A percentile compares a stretch with the other conserved stretches of the same genome.
Evolutionary conservation across 2,797 vertebrate genomes (phyloP).

Genomic region (Pseudopleuronectes americanus): DNA sequence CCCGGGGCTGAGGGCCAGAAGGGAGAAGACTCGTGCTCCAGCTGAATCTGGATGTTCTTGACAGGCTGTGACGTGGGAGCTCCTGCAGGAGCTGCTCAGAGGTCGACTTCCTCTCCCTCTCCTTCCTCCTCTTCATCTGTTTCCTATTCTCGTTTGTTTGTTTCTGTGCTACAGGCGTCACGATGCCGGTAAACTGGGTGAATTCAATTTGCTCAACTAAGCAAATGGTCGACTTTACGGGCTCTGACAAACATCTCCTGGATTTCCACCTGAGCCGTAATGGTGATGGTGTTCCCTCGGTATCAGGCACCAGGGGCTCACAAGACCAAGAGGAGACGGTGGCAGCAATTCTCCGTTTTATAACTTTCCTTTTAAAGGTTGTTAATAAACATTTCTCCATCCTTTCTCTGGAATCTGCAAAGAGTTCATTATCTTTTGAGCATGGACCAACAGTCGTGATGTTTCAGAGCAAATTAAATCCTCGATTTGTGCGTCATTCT

Average conservation of each 20-base stretch:
- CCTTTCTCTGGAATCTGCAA: conserved; percentile 21
- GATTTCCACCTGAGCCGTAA: conserved; percentile 46
- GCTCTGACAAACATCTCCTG: conserved; percentile 44
- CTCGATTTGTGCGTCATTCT: no score
- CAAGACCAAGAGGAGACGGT: conserved; percentile 20
- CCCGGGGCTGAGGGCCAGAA: no score
- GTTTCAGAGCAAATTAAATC: no score
- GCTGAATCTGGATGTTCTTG: no score
- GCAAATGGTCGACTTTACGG: conserved; percentile 44
- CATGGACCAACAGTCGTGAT: no score
- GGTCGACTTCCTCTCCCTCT: no score
- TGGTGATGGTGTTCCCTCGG: conserved; percentile 30
- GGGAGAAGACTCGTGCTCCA: no score
- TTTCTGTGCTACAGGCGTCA: conserved; percentile 20
- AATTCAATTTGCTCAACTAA: conserved; percentile 24
- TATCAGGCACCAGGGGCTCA: conserved; percentile 26
- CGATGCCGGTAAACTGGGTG: neutral
- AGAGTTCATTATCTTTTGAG: conserved; percentile 11
- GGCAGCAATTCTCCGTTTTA: conserved; percentile 14
- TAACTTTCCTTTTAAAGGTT: conserved; percentile 39
- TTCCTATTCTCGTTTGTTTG: neutral
- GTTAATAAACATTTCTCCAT: conserved; percentile 40
- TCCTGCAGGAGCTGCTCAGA: no score
- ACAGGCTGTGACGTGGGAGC: no score
- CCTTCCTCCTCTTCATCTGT: neutral